phyloP scores from a whole-genome alignment of 2,113 vertebrate genomes.

The Pan paniscus region DNA sequence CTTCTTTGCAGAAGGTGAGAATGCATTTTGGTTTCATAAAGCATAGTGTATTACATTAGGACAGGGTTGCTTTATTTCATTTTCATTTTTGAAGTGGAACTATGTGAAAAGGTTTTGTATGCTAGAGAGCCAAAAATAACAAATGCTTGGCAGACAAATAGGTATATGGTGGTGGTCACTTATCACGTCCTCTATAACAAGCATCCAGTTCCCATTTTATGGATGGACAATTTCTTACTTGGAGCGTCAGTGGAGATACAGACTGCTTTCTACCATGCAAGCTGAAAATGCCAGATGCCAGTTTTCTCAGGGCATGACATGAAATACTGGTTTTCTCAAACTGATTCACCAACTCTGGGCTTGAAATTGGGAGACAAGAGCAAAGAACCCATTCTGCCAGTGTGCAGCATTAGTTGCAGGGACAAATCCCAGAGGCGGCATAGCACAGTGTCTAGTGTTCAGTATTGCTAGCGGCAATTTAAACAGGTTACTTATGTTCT shows the following conservation, averaged over 20 bases:
- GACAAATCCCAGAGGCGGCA: not conserved
- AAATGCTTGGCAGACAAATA: not conserved
- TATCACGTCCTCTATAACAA: not conserved
- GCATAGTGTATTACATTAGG: not conserved
- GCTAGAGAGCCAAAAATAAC: not conserved
- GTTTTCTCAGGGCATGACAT: not conserved
- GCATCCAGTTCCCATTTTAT: not conserved
- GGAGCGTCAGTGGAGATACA: not conserved
- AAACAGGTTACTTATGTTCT: not conserved
- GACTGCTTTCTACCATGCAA: not conserved
- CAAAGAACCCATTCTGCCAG: not conserved
- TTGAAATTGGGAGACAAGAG: not conserved
- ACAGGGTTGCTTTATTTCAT: not conserved
- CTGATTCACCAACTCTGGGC: not conserved
- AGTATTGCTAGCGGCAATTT: accelerated
- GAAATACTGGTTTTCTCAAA: not conserved
- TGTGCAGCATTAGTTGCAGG: not conserved
- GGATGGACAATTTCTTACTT: not conserved
- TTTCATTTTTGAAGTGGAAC: not conserved
- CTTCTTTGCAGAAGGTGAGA: not conserved
- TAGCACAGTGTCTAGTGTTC: not conserved
- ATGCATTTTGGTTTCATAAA: not conserved
- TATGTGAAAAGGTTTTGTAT: not conserved
- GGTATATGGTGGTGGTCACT: not conserved
- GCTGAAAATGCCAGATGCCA: not conserved